phyloP scores from a whole-genome alignment of 2,888 invertebrate genomes.

The Caradrina kadenii region DNA sequence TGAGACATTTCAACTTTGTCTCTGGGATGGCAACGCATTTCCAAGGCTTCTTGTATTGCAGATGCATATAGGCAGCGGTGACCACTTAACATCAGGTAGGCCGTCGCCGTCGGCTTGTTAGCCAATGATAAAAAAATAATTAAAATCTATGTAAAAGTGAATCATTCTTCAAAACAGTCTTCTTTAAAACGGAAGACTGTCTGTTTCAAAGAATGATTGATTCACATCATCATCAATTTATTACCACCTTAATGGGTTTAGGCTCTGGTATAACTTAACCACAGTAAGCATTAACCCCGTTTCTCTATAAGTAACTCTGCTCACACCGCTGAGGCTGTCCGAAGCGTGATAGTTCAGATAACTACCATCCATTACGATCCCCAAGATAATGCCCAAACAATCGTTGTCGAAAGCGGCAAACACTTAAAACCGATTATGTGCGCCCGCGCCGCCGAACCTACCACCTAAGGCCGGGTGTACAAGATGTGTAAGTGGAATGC shows the following conservation, averaged over 20 bases:
- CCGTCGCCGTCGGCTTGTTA: too few relatives aligned
- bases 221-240: not conserved
- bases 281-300: slow-evolving; percentile 18
- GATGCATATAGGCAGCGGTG: too few relatives aligned
- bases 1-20: too few relatives aligned
- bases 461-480: slow-evolving; percentile 61
- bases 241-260: not conserved
- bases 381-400: slow-evolving; percentile 62
- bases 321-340: slow-evolving; percentile 25
- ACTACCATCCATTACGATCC: slow-evolving; percentile 58
- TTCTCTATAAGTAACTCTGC: slow-evolving; percentile 46
- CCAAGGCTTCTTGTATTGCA: too few relatives aligned
- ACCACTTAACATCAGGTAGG: too few relatives aligned
- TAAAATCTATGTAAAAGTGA: too few relatives aligned
- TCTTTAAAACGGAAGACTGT: too few relatives aligned
- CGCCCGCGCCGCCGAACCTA: slow-evolving; percentile 64
- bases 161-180: too few relatives aligned
- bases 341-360: slow-evolving; percentile 50
- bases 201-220: too few relatives aligned
- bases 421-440: slow-evolving; percentile 75
- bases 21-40: too few relatives aligned
- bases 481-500: slow-evolving; percentile 71
- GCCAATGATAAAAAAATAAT: too few relatives aligned
- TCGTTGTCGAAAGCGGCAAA: slow-evolving; percentile 63
- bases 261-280: not conserved